Percentiles rank a stretch among this genome's conserved stretches.
These are phyloP conservation scores for Oligia fasciuncula DNA, from an alignment of 2,888 invertebrate genomes.

Conservation along the genomic window DNA sequence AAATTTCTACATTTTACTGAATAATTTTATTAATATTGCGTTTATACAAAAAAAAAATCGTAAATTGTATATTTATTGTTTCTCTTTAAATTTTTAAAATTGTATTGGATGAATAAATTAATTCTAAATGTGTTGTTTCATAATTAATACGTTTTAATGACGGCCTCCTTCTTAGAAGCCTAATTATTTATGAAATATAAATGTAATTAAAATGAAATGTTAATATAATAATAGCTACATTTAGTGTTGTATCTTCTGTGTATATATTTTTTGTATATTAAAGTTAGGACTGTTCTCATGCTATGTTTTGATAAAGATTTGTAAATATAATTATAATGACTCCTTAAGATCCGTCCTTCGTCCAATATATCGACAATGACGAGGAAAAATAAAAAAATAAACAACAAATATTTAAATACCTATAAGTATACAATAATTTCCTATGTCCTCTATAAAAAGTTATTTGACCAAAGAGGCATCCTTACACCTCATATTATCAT, in stretches of 20 bases:
- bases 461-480: constrained; percentile 36
- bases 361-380: constrained; percentile 40
- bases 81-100: constrained; percentile 15
- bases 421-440: background rate
- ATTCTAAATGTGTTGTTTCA: constrained; percentile 41
- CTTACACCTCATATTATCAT: constrained; percentile 24
- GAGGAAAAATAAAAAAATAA: constrained; percentile 4
- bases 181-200: constrained; percentile 48
- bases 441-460: background rate
- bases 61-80: constrained; percentile 9
- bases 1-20: constrained; percentile 31
- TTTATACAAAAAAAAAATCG: constrained; percentile 10
- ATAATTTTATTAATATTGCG: constrained; percentile 30
- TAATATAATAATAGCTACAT: constrained; percentile 56
- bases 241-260: constrained; percentile 59
- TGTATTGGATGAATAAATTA: constrained; percentile 15
- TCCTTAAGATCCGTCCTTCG: constrained; percentile 43
- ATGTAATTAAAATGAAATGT: constrained; percentile 54
- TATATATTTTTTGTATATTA: constrained; percentile 53
- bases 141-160: constrained; percentile 22
- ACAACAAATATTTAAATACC: background rate
- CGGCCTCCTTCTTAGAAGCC: constrained; percentile 50
- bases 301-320: constrained; percentile 31
- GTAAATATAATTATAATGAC: constrained; percentile 53
- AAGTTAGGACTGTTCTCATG: constrained; percentile 51